Conservation (phyloP, 2,113 vertebrate species). For the Peromyscus californicus region DNA sequence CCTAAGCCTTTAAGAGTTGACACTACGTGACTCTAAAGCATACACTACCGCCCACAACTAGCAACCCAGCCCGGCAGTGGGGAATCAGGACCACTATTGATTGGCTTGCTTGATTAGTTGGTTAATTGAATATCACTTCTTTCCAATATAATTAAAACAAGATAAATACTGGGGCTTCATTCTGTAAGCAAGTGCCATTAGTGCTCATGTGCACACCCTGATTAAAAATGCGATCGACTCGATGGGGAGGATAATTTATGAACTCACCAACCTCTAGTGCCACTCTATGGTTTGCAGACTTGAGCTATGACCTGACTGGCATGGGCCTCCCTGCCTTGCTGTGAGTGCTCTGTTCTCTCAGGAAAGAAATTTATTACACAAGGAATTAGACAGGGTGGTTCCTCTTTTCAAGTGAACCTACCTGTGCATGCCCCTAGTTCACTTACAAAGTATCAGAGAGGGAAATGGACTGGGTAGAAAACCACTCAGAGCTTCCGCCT, state of each 20-base stretch:
- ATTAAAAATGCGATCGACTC: constrained; percentile 82
- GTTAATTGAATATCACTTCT: constrained; percentile 88
- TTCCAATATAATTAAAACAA: constrained; percentile 86
- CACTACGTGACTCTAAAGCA: background rate
- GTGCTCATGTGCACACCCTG: constrained; percentile 76
- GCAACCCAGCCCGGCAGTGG: constrained; percentile 8
- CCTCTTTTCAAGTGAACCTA: background rate
- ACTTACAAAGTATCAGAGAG: background rate
- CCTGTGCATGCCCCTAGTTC: background rate
- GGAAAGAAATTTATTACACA: constrained; percentile 14
- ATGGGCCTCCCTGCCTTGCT: constrained; percentile 1
- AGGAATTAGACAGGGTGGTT: background rate
- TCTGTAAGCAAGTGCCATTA: constrained; percentile 80
- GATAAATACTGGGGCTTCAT: constrained; percentile 86
- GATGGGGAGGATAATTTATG: constrained; percentile 78
- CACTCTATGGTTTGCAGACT: constrained; percentile 19
- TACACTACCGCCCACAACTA: constrained; percentile 7
- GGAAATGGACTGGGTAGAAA: background rate
- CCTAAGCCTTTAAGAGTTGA: constrained; percentile 45
- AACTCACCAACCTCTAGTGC: constrained; percentile 69
- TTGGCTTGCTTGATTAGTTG: constrained; percentile 87
- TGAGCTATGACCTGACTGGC: background rate
- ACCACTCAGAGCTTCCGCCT: background rate
- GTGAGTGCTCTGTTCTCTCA: background rate
- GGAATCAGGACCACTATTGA: constrained; percentile 83